A percentile compares a stretch with the other conserved stretches of the same genome.
These are phyloP conservation scores for Strigamia transsilvanica DNA, from an alignment of 2,888 invertebrate species.

Conservation along the genomic window DNA sequence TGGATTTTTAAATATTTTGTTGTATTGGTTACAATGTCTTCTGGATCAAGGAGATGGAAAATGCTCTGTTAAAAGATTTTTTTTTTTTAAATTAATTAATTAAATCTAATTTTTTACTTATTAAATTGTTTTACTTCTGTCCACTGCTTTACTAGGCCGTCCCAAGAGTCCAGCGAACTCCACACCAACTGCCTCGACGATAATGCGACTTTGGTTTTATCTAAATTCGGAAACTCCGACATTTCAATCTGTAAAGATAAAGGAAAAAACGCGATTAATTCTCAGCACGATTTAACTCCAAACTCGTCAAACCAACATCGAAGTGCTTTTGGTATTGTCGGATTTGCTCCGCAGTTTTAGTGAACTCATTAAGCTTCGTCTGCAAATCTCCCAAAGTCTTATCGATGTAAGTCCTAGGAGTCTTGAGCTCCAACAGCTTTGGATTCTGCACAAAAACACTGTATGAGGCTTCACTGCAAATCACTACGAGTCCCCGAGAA, in stretches of 20 bases:
- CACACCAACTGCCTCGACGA: slow-evolving; percentile 81
- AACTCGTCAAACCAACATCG: slow-evolving; percentile 68
- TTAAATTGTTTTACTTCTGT: slow-evolving; percentile 64
- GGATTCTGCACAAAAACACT: slow-evolving; percentile 70
- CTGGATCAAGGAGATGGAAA: slow-evolving; percentile 75
- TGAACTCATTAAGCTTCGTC: slow-evolving; percentile 72
- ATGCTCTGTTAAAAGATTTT: slow-evolving; percentile 63
- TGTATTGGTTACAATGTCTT: slow-evolving; percentile 74
- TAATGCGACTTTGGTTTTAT: slow-evolving; percentile 80
- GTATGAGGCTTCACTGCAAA: slow-evolving; percentile 66
- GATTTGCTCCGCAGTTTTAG: slow-evolving; percentile 76
- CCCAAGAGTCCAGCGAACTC: slow-evolving; percentile 81
- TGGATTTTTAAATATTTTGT: slow-evolving; percentile 76
- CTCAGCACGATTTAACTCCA: background rate
- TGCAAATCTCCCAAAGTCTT: slow-evolving; percentile 72
- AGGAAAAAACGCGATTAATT: slow-evolving; percentile 53
- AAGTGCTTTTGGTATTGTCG: slow-evolving; percentile 85
- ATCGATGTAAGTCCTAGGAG: slow-evolving; percentile 74
- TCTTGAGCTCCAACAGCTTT: slow-evolving; percentile 76
- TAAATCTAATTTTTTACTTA: slow-evolving; percentile 51
- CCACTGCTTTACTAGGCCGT: slow-evolving; percentile 74
- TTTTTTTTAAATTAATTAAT: too few species aligned
- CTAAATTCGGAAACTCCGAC: slow-evolving; percentile 80
- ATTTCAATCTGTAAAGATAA: slow-evolving; percentile 74
- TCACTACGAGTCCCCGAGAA: too few species aligned